Evolutionary conservation across 2,888 invertebrate species (phyloP).

Genomic region (Epiperipatus broadwayi): DNA sequence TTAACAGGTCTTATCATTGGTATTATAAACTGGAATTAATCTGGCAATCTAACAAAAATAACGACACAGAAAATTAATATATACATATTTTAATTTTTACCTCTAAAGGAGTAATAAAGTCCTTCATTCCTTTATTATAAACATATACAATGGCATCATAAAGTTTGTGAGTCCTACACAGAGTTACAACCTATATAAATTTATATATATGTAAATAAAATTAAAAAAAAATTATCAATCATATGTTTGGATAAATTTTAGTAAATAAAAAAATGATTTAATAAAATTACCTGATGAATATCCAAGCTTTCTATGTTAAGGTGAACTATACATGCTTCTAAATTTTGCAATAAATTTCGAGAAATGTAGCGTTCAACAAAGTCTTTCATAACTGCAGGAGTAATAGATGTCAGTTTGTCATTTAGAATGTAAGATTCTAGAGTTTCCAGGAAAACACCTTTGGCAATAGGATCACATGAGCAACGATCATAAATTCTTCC

Average conservation of each 20-base stretch:
- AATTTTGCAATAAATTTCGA: conserved; percentile 34
- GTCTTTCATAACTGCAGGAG: conserved; percentile 31
- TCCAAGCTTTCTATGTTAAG: conserved; percentile 53
- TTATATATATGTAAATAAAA: neutral
- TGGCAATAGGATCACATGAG: conserved; percentile 28
- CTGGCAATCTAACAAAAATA: too few relatives aligned
- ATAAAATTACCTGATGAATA: conserved; percentile 42
- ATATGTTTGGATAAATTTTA: too few relatives aligned
- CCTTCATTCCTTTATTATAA: conserved; percentile 52
- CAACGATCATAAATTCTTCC: conserved; percentile 29
- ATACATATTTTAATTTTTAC: too few relatives aligned
- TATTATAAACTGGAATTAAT: too few relatives aligned
- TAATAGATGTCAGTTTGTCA: conserved; percentile 25
- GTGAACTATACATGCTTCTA: conserved; percentile 50
- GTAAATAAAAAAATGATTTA: neutral
- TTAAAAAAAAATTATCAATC: conserved; percentile 1
- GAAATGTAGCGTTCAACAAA: conserved; percentile 29
- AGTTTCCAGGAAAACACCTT: conserved; percentile 30
- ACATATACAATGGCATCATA: conserved; percentile 54
- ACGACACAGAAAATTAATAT: neutral
- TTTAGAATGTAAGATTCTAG: conserved; percentile 30
- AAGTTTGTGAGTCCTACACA: conserved; percentile 40
- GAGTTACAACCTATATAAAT: conserved; percentile 35
- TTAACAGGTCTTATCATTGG: too few relatives aligned
- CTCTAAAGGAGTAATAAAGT: conserved; percentile 51